Base-by-base conservation (phyloP, 2,113 vertebrate genomes). In the Strix aluco region DNA sequence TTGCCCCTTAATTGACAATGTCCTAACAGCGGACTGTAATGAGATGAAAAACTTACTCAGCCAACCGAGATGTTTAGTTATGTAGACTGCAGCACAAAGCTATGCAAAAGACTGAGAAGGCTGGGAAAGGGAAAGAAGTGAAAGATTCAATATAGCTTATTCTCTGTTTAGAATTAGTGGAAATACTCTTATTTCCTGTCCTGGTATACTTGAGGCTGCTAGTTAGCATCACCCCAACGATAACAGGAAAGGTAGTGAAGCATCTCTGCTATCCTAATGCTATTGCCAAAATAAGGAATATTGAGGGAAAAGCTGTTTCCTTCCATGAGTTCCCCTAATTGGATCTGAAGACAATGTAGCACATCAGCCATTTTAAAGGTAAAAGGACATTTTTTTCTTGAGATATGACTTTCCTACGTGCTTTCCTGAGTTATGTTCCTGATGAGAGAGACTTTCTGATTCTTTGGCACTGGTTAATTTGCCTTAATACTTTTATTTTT, bases 1-100 rank as follows among this genome's bases (percentile, higher is more conserved):
- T 92, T 97, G 87, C 69, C 49, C 42, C 74, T 89, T 81, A 96
- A 91, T 96, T 96, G 93, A 72, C 93, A 92, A 30, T 81, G 90
- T 88, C 55, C 34, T 59, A 90, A 88, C 70, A 70, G 75, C 83
- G 78, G 95, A 58, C 84, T 95, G 58, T 88, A 96, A 88, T 82
- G 88, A 97, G 89, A 94, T 88, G 49, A 70, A 74, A 82, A 96
- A 69, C 61, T 70, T 85, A 67, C 29, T 81, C 88, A 95, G 78
- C 85, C 86, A 94, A 63, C 63, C 91, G 95, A 96, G 94, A 86
- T 78, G 52, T 92, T 83, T 92, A 90, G 90, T 90, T 86, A 44
- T 14, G 79, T 79, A 19, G 0, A 3, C 83, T 93, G 83, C 91
- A 95, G 92, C 83, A 81, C 10, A 26, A 52, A 96, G 84, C 51